A percentile compares a stretch with the other conserved stretches of the same genome.
These are phyloP conservation scores for Drosophila maculinotata DNA, from an alignment of 2,888 invertebrate genomes.

Conservation along the genomic window DNA sequence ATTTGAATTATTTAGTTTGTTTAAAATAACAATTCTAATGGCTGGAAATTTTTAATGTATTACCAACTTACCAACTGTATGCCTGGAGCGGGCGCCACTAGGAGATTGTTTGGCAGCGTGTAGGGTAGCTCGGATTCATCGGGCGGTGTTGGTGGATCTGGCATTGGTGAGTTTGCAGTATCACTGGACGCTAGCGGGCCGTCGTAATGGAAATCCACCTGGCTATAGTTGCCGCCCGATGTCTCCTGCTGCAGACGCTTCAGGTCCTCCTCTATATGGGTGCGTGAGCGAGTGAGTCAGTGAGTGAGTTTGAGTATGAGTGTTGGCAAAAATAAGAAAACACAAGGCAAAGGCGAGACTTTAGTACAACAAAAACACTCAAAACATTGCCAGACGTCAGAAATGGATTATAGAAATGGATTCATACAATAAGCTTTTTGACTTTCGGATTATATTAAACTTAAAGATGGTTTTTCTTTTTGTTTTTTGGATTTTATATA, in stretches of 20 bases:
- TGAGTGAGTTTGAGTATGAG: conserved; percentile 26
- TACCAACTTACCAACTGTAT: conserved; percentile 88
- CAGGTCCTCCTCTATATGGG: conserved; percentile 92
- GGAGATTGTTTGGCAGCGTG: conserved; percentile 89
- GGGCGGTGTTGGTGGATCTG: conserved; percentile 78
- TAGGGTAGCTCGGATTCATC: conserved; percentile 92
- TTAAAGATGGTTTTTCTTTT: conserved; percentile 7
- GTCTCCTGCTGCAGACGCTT: conserved; percentile 93
- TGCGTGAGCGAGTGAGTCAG: conserved; percentile 7
- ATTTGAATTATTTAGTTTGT: no score
- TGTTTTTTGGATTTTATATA: conserved; percentile 9
- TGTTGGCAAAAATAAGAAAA: conserved; percentile 78
- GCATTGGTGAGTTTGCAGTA: conserved; percentile 30
- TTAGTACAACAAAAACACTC: conserved; percentile 43
- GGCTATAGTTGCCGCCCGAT: conserved; percentile 87
- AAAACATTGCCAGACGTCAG: conserved; percentile 3
- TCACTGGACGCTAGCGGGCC: conserved; percentile 26
- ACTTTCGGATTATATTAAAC: conserved; percentile 17
- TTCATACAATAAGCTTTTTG: conserved; percentile 29
- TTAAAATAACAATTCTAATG: no score
- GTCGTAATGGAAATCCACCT: conserved; percentile 91
- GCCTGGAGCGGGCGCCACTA: conserved; percentile 90
- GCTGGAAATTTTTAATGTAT: no score
- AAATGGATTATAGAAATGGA: conserved; percentile 22
- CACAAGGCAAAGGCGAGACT: conserved; percentile 54